These are phyloP conservation scores for Trissolcus basalis DNA, from an alignment of 1,140 invertebrate species.

Conservation along the genomic window DNA sequence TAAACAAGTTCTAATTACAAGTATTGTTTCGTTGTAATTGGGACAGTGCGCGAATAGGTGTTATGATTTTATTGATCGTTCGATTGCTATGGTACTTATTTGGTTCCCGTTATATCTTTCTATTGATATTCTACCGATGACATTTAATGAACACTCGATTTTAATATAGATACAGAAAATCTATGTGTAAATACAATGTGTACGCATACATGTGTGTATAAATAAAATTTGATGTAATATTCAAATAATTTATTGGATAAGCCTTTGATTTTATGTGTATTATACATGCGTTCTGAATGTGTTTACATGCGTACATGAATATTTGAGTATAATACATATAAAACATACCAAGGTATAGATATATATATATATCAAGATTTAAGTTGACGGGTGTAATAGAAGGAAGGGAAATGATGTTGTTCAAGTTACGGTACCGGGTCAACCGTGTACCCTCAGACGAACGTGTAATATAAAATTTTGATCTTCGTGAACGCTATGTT, in stretches of 20 bases:
- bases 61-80: constrained; percentile 15
- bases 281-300: constrained; percentile 46
- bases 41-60: not conserved
- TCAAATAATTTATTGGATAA: constrained; percentile 67
- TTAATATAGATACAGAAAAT: constrained; percentile 66
- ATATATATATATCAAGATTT: constrained; percentile 25
- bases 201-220: constrained; percentile 64
- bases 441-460: constrained; percentile 16
- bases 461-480: constrained; percentile 61
- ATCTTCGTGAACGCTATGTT: constrained; percentile 28
- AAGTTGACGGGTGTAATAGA: constrained; percentile 24
- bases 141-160: constrained; percentile 67
- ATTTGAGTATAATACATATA: constrained; percentile 52
- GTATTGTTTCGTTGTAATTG: not conserved
- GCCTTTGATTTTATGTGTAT: constrained; percentile 63
- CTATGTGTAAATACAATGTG: constrained; percentile 66
- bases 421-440: constrained; percentile 66
- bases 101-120: constrained; percentile 66
- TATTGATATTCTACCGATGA: constrained; percentile 56
- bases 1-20: not conserved
- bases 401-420: constrained; percentile 57
- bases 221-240: constrained; percentile 70
- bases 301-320: constrained; percentile 38
- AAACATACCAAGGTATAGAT: constrained; percentile 31
- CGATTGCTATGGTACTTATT: constrained; percentile 17